Evolutionary conservation across 92 coral and sea anemone species (phyloP).

Genomic region (Zoanthus sansibaricus): DNA sequence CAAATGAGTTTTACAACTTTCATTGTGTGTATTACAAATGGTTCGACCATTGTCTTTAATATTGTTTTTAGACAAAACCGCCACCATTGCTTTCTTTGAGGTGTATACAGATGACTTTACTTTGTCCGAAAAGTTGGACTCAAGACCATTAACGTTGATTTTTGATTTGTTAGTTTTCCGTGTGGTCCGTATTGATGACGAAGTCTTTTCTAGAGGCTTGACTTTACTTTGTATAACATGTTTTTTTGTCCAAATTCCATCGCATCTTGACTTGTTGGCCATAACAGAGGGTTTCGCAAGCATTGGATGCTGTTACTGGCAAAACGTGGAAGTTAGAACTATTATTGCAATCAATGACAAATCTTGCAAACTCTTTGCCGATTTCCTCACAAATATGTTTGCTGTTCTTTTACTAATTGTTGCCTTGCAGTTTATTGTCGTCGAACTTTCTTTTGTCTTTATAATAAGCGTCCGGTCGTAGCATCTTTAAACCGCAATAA

Average conservation of each 20-base stretch:
- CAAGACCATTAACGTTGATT: neutral
- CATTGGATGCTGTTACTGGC: neutral
- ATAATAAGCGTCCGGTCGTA: neutral
- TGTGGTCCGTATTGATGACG: neutral
- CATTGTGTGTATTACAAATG: neutral
- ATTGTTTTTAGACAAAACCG: neutral
- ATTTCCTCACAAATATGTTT: neutral
- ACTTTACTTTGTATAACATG: neutral
- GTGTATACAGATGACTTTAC: neutral
- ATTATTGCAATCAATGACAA: neutral
- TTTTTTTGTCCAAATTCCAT: neutral
- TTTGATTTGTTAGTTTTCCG: neutral
- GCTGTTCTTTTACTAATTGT: neutral
- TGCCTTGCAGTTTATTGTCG: neutral
- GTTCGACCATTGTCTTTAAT: neutral
- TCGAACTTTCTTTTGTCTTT: neutral
- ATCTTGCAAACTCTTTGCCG: neutral
- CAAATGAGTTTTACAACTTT: neutral
- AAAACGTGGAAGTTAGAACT: no score
- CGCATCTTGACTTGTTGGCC: neutral
- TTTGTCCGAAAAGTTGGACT: neutral
- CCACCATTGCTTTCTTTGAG: neutral
- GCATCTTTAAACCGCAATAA: neutral
- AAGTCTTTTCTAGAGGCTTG: neutral
- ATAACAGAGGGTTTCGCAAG: neutral